A percentile compares a stretch with the other conserved stretches of the same genome.
These are phyloP conservation scores for Lamproptera curius DNA, from an alignment of 2,888 invertebrate species.

Conservation along the genomic window DNA sequence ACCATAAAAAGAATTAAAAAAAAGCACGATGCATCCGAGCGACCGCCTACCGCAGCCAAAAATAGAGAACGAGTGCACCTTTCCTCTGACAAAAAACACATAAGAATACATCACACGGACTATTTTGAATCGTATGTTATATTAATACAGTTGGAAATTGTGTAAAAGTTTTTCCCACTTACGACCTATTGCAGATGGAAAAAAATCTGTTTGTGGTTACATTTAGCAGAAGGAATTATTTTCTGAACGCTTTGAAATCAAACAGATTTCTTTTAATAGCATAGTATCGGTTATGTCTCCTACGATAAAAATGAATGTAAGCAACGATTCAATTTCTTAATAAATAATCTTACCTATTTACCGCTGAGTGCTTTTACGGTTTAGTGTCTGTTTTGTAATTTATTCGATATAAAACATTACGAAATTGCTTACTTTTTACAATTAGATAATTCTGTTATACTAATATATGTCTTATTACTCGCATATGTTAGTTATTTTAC, in stretches of 20 bases:
- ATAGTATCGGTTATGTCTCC: slow-evolving; percentile 33
- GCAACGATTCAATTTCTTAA: no score
- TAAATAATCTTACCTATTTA: no score
- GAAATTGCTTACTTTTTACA: no score
- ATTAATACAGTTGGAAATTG: slow-evolving; percentile 5
- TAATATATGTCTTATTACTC: no score
- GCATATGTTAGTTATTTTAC: no score
- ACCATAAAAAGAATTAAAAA: slow-evolving; percentile 57
- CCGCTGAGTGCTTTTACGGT: no score
- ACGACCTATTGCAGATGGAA: slow-evolving; percentile 21
- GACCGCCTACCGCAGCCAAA: slow-evolving; percentile 77
- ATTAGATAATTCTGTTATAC: no score
- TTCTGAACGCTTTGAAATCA: slow-evolving; percentile 46
- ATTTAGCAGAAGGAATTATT: slow-evolving; percentile 61
- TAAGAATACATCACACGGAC: slow-evolving; percentile 1
- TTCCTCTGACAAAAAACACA: slow-evolving; percentile 17
- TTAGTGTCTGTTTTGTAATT: no score
- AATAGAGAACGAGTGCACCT: slow-evolving; percentile 53
- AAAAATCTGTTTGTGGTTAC: slow-evolving; percentile 48
- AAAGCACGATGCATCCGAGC: slow-evolving; percentile 60
- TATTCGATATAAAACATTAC: no score
- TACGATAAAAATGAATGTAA: no score
- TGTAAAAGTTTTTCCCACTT: slow-evolving; percentile 15
- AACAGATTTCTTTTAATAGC: slow-evolving; percentile 51
- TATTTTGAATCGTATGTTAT: slow-evolving; percentile 18